Conservation (phyloP, 1,140 invertebrate species). For the Anagrus nilaparvatae region DNA sequence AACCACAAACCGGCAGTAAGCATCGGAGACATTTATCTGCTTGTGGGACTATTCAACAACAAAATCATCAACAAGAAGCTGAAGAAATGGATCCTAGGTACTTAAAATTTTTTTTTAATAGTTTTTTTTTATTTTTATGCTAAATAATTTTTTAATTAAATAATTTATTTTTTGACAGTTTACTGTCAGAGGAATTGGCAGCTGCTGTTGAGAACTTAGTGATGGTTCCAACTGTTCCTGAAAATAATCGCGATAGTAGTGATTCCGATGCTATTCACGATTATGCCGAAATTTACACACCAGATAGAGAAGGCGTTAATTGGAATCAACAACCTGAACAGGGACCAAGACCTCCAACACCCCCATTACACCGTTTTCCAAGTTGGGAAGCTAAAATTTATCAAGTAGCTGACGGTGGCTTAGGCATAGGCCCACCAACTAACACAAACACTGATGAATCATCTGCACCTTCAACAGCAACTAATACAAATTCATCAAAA, state of each 20-base stretch:
- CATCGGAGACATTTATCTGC: conserved; percentile 38
- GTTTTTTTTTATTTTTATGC: conserved; percentile 15
- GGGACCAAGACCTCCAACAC: conserved; percentile 64
- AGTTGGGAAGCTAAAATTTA: conserved; percentile 94
- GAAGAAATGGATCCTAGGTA: conserved; percentile 40
- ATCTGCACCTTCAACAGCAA: conserved; percentile 35
- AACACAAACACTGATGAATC: conserved; percentile 39
- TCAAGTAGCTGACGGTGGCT: conserved; percentile 76
- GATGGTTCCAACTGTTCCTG: conserved; percentile 30
- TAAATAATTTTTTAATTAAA: neutral
- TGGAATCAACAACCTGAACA: conserved; percentile 21
- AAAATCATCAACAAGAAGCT: conserved; percentile 15
- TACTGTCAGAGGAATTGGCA: conserved; percentile 37
- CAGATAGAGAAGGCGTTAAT: conserved; percentile 58
- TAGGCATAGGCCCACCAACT: conserved; percentile 42
- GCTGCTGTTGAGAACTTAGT: conserved; percentile 39
- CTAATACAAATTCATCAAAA: conserved; percentile 38
- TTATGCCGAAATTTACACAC: conserved; percentile 90
- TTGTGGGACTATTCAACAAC: conserved; percentile 36
- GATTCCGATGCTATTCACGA: conserved; percentile 66
- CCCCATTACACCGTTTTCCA: conserved; percentile 79
- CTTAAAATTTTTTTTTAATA: conserved; percentile 1
- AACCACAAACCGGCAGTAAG: conserved; percentile 27
- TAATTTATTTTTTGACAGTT: conserved; percentile 19
- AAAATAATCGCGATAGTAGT: conserved; percentile 29